A percentile compares a stretch with the other conserved stretches of the same genome.
phyloP scores from a whole-genome alignment of 2,888 invertebrate genomes.

The Melinaea menophilus region DNA sequence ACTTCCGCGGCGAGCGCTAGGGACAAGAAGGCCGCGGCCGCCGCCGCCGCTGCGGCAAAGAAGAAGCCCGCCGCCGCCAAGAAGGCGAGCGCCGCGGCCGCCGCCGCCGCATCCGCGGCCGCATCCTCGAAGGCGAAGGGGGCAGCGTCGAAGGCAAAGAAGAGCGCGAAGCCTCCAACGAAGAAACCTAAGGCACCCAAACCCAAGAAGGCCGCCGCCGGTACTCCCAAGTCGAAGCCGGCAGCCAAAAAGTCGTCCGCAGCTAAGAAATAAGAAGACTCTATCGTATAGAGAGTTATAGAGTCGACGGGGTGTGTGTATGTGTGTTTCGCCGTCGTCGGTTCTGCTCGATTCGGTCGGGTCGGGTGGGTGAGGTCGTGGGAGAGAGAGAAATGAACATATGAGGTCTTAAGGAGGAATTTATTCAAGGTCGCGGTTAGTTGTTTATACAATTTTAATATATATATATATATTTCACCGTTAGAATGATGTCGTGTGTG shows the following conservation, averaged over 20 bases:
- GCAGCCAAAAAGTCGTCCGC: constrained; percentile 34
- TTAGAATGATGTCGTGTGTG: too few relatives aligned
- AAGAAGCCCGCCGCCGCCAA: too few relatives aligned
- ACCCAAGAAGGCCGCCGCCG: constrained; percentile 46
- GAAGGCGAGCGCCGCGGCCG: too few relatives aligned
- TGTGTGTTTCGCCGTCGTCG: constrained; percentile 15
- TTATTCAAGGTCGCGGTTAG: too few relatives aligned
- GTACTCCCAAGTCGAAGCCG: constrained; percentile 36
- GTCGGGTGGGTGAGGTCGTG: constrained; percentile 3
- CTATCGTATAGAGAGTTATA: constrained; percentile 5
- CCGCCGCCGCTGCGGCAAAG: too few relatives aligned
- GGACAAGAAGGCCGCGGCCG: too few relatives aligned
- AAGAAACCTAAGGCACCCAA: constrained; percentile 58
- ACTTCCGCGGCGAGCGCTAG: too few relatives aligned
- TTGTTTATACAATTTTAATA: too few relatives aligned
- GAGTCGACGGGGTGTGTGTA: constrained; percentile 11
- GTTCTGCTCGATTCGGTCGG: constrained; percentile 1
- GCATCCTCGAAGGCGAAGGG: constrained; percentile 45
- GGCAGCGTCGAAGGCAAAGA: constrained; percentile 48
- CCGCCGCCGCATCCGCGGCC: too few relatives aligned
- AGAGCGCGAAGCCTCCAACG: constrained; percentile 50
- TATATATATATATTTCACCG: too few relatives aligned
- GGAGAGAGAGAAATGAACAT: too few relatives aligned
- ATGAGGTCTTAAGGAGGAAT: too few relatives aligned
- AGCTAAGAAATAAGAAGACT: constrained; percentile 35